phyloP scores from a whole-genome alignment of 2,888 invertebrate genomes.

The Drosophila prostipennis region DNA sequence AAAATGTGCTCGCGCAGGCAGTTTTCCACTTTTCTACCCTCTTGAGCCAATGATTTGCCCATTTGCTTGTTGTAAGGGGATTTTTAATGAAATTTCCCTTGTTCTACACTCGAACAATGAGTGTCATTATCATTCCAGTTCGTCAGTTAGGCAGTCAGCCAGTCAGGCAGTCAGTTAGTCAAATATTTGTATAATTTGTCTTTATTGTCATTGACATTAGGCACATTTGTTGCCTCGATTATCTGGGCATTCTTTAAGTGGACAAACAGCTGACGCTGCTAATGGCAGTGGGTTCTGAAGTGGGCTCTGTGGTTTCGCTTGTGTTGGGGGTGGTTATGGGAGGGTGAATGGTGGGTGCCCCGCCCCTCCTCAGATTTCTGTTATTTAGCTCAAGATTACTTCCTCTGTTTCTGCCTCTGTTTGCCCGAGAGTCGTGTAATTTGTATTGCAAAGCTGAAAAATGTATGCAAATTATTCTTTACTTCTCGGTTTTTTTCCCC shows the following conservation, averaged over 20 bases:
- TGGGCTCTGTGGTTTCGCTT: constrained; percentile 9
- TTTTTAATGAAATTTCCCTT: constrained; percentile 51
- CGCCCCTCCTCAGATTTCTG: constrained; percentile 1
- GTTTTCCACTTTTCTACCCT: constrained; percentile 22
- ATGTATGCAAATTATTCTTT: constrained; percentile 50
- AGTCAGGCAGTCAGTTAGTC: constrained; percentile 40
- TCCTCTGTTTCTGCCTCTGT: not conserved
- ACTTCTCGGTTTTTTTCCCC: constrained; percentile 12
- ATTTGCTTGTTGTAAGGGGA: constrained; percentile 9
- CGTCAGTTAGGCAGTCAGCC: constrained; percentile 27
- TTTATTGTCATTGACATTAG: constrained; percentile 74
- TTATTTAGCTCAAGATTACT: constrained; percentile 6
- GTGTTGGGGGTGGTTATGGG: constrained; percentile 1
- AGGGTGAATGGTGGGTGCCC: not conserved
- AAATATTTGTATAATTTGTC: constrained; percentile 72
- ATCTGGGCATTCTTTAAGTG: constrained; percentile 71
- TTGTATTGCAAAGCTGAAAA: constrained; percentile 22
- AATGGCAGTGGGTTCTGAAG: constrained; percentile 25
- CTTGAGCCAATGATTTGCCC: constrained; percentile 22
- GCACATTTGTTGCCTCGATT: constrained; percentile 73
- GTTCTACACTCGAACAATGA: constrained; percentile 38
- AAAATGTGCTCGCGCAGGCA: constrained; percentile 31
- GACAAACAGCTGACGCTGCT: constrained; percentile 72
- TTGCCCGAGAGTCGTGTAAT: constrained; percentile 25
- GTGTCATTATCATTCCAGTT: constrained; percentile 60